Percentiles rank a stretch among this genome's conserved stretches.
Evolutionary conservation across 2,888 invertebrate species (phyloP).

Genomic region (Athalia cordata): DNA sequence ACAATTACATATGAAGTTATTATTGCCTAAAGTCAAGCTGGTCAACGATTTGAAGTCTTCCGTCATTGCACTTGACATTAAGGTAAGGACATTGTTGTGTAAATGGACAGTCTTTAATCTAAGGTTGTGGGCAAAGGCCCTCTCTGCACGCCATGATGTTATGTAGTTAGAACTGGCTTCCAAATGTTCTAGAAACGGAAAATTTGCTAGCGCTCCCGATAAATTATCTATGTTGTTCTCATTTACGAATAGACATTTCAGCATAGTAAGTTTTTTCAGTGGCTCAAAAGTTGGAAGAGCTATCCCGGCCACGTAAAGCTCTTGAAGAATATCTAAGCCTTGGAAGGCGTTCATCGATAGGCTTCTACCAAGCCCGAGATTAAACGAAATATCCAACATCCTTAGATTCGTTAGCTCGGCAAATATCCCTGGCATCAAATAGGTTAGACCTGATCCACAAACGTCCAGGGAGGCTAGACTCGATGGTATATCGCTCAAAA

Average conservation of each 20-base stretch:
- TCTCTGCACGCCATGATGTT: constrained; percentile 75
- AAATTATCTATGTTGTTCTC: constrained; percentile 76
- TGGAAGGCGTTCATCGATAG: constrained; percentile 67
- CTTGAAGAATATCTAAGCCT: constrained; percentile 72
- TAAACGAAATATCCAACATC: constrained; percentile 77
- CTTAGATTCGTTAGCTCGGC: constrained; percentile 71
- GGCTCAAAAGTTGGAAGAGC: constrained; percentile 66
- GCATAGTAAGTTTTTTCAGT: constrained; percentile 70
- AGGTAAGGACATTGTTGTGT: constrained; percentile 76
- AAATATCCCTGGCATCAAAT: constrained; percentile 71
- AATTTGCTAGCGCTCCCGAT: constrained; percentile 55
- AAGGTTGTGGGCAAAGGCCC: constrained; percentile 71
- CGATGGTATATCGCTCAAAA: constrained; percentile 65
- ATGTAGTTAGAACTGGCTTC: constrained; percentile 77
- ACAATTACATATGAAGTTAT: constrained; percentile 79
- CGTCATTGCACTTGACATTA: constrained; percentile 77
- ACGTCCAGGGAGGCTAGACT: constrained; percentile 71
- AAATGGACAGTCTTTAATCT: constrained; percentile 74
- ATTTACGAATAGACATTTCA: constrained; percentile 74
- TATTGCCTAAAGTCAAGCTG: constrained; percentile 76
- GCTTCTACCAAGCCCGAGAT: constrained; percentile 70
- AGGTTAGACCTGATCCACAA: constrained; percentile 74
- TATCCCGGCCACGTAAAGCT: constrained; percentile 72
- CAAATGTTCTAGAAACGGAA: constrained; percentile 73
- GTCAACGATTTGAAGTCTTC: constrained; percentile 74